Evolutionary conservation across 2,888 invertebrate species (phyloP), one percentile per base, ranked within the genome.

Genomic region (Drosophila tanythrix): DNA sequence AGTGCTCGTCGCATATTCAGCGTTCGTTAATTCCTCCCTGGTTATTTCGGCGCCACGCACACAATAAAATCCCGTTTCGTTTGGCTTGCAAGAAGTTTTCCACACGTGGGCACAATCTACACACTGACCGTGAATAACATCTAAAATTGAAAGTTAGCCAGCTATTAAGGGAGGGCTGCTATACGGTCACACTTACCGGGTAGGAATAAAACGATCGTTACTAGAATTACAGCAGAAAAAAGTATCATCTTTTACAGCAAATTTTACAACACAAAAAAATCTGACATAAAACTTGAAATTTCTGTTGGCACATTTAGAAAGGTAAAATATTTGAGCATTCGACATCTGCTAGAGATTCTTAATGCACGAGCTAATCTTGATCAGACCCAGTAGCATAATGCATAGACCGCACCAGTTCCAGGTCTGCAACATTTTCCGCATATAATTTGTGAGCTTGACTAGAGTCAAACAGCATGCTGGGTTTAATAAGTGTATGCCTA

Each of bases 41-140:
- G 0, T 2, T 2, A 82, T 10, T 3, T 11, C 3, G 18, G 62
- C 40, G 0, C 71, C 71, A 0, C 1, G 5, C 6, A 25, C 29
- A 29, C 83, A 81, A 35, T 21, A 70, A 29, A 46, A 70, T 0
- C 71, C 83, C 6, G 81, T 53, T n/a, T 7, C 7, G 0, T 36
- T 52, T 4, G 50, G 1, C 0, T 2, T 3, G n/a, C 62, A 70
- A 0, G 7, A 4, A 10, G 11, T 13, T 0, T 46, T 11, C 59
- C 62, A 70, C 0, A 4, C 7, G 0, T 11, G n/a, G 2, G 4
- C n/a, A n/a, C 76, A 77, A 50, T 76, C 51, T 3, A 58, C 27
- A n/a, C 76, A 73, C 38, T 76, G 69, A 15, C 62, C 36, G 10
- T 29, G 11, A 11, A 60, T 0, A 11, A 60, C 0, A 33, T 18